These are phyloP conservation scores for Hirtodrosophila confusa DNA, from an alignment of 2,888 invertebrate species.

Conservation along the genomic window DNA sequence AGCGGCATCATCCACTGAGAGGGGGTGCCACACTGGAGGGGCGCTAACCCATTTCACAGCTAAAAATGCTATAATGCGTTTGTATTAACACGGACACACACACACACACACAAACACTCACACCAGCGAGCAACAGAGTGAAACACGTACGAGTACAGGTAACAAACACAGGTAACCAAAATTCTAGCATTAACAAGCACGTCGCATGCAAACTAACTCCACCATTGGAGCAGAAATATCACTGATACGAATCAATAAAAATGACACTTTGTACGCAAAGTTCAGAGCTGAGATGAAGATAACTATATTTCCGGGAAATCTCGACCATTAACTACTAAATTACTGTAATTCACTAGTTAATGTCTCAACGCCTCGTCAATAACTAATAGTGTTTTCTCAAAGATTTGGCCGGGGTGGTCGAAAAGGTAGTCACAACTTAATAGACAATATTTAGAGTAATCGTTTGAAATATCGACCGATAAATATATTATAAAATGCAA, in stretches of 20 bases:
- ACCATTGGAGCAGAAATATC: constrained; percentile 79
- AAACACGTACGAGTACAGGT: constrained; percentile 20
- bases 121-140: constrained; percentile 19
- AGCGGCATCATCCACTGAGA: constrained; percentile 3
- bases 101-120: constrained; percentile 21
- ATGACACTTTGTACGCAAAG: neutral
- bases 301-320: no score
- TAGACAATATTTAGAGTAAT: no score
- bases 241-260: constrained; percentile 75
- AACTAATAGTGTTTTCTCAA: no score
- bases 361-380: no score
- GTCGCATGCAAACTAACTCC: constrained; percentile 77
- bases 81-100: constrained; percentile 72
- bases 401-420: no score
- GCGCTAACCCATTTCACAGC: constrained; percentile 69
- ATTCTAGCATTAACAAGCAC: constrained; percentile 72
- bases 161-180: constrained; percentile 24
- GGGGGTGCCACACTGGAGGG: neutral
- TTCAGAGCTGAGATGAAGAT: neutral
- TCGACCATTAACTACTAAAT: no score
- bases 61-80: constrained; percentile 78
- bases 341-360: no score
- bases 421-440: no score
- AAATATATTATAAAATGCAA: no score
- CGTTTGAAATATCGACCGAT: no score